Evolutionary conservation across 1,140 invertebrate species (phyloP), one percentile per base, ranked within the genome.

Genomic region (Ooceraea biroi): DNA sequence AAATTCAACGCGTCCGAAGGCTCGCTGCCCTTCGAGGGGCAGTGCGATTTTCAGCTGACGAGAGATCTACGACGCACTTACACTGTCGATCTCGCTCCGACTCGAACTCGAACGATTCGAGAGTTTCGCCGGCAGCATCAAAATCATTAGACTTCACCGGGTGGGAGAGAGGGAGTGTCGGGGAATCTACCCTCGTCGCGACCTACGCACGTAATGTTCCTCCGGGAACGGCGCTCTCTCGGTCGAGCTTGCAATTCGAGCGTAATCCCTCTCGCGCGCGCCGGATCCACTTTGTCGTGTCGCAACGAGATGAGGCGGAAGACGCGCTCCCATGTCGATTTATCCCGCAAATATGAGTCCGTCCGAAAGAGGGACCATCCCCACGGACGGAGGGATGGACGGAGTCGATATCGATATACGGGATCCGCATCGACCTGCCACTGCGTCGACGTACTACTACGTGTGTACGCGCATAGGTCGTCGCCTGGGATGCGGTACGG

Each of bases 171-270:
- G 44, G 0, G 12, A 46, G n/a, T 14, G 22, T 36, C 48, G 27
- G 76, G 69, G 46, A 80, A 80, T 69, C 57, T 52, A 36, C 44
- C 10, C 52, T 7, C 22, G 27, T 71, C 52, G 48, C 48, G 50
- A 57, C 11, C 30, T 69, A 58, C 36, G 50, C 76, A 50, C 30
- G 50, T 78, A 78, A 68, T 69, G 52, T 71, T 80, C 76, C 50
- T 57, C 25, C 1, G 76, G 65, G 76, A 80, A 30, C 0, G 17
- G 46, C 17, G 17, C 2, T 7, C 65, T 57, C n/a, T 69, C 36
- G 22, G 7, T 3, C 36, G 36, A 7, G 36, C 36, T 7, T 36
- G 30, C 76, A 78, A 78, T 78, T 69, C 36, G 36, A 57, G 50
- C 65, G 66, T 50, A 80, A 80, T 80, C 7, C 36, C 2, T 8